A percentile compares a stretch with the other conserved stretches of the same genome.
Conservation (phyloP, 2,888 invertebrate genomes). For the Lordiphosa andalusiaca region DNA sequence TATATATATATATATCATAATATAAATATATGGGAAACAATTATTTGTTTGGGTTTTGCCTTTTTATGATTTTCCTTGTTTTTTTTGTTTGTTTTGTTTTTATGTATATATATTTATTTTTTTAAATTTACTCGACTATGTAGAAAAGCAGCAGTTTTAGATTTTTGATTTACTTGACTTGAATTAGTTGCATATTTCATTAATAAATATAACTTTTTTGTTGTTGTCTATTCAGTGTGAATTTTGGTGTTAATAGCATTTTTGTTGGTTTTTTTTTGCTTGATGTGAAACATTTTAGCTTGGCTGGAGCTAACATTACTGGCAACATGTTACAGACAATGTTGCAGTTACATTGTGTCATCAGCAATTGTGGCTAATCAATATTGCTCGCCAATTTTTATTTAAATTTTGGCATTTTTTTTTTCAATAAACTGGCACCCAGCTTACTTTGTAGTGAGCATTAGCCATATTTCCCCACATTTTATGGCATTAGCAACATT, state of each 20-base stretch:
- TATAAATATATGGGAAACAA: constrained; percentile 74
- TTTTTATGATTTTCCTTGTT: constrained; percentile 41
- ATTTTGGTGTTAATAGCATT: constrained; percentile 59
- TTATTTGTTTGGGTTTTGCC: constrained; percentile 40
- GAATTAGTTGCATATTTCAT: constrained; percentile 58
- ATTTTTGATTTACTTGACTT: constrained; percentile 41
- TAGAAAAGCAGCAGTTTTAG: constrained; percentile 68
- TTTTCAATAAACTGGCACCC: no score
- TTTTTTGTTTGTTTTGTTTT: no score
- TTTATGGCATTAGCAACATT: no score
- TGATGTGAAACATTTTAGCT: constrained; percentile 26
- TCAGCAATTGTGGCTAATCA: no score
- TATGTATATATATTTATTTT: constrained; percentile 16
- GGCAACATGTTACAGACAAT: no score
- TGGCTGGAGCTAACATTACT: no score
- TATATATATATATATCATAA: constrained; percentile 49
- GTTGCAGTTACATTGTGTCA: no score
- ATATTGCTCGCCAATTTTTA: no score
- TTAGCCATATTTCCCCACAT: no score
- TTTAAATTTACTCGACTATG: constrained; percentile 31
- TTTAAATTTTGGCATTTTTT: no score
- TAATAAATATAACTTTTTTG: constrained; percentile 67
- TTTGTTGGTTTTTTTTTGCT: constrained; percentile 28
- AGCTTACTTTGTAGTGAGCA: no score
- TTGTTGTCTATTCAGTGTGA: constrained; percentile 65